These are phyloP conservation scores for Pteropus rufus DNA, from an alignment of 2,797 vertebrate species.

Conservation along the genomic window DNA sequence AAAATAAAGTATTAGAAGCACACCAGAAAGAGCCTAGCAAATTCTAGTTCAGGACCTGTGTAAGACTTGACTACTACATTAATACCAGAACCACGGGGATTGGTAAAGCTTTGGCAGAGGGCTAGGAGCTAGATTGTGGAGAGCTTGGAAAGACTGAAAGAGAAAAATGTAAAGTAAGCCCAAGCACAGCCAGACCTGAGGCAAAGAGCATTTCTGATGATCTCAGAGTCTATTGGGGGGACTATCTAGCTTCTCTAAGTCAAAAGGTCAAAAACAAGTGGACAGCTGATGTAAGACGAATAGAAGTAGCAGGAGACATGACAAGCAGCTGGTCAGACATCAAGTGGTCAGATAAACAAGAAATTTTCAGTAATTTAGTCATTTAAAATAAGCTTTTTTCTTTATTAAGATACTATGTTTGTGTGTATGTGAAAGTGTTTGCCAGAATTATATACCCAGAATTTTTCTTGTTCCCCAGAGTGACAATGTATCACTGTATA, in stretches of 20 bases:
- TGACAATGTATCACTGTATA: not conserved
- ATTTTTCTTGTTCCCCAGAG: not conserved
- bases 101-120: not conserved
- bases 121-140: not conserved
- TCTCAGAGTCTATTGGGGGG: not conserved
- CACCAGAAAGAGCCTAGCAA: not conserved
- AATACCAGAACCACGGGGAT: not conserved
- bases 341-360: not conserved
- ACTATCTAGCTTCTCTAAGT: not conserved
- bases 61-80: not conserved
- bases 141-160: not conserved
- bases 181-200: not conserved
- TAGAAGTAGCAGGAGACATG: not conserved
- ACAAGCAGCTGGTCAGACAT: not conserved
- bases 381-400: not conserved
- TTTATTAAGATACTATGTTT: not conserved
- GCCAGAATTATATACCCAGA: not conserved
- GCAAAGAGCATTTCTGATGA: not conserved
- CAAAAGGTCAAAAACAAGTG: not conserved
- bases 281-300: not conserved
- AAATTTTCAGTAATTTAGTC: not conserved
- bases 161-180: not conserved
- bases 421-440: not conserved
- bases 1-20: not conserved
- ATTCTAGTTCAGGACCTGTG: not conserved